Base-by-base conservation (phyloP, 2,113 vertebrate species). In the Pimephales promelas region DNA sequence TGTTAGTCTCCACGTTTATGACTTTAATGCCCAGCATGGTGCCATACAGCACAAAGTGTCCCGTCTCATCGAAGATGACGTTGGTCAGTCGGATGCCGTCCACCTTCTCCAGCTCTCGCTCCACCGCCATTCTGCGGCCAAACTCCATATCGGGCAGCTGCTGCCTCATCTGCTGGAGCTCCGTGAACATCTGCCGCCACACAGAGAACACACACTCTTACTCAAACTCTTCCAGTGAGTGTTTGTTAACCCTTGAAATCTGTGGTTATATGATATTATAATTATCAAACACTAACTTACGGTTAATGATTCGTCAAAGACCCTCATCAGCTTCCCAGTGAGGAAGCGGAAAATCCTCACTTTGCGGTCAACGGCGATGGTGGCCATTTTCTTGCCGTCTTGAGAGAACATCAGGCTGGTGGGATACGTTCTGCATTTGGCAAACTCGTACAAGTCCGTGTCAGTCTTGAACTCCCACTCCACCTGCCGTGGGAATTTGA, bases 121-220 rank as follows among this genome's bases (percentile, higher is more conserved):
- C 98, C 87, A 97, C 96, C 10, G 98, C 98, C 97, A 99, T 99
- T 73, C 98, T 94, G 59, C 97, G 93, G 24, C 98, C 98, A 84
- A 99, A 99, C 91, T 99, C 98, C 98, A 99, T 98, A 90, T 99
- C 97, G 4, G 98, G 98, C n/a, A 99, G 94, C 75, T 99, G 98
- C 83, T 98, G 98, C 74, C 96, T 95, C 98, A 99, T 99, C 91
- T 99, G 98, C 90, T 99, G 97, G 86, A 99, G 90, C 91, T 99
- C 98, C 73, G 98, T 99, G 93, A 99, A 99, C 97, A 99, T 99
- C 98, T 99, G 36, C 4, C 52, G 85, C 4, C 18, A 81, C 6
- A 72, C 82, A 86, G 87, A 54, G 88, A 85, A 20, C 16, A 73
- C 14, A 59, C 18, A 34, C 28, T 20, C 49, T 54, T 9, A 52